Evolutionary conservation across 1,140 invertebrate genomes (phyloP), one percentile per base, ranked within the genome.

Genomic region (Drosophila mayri): DNA sequence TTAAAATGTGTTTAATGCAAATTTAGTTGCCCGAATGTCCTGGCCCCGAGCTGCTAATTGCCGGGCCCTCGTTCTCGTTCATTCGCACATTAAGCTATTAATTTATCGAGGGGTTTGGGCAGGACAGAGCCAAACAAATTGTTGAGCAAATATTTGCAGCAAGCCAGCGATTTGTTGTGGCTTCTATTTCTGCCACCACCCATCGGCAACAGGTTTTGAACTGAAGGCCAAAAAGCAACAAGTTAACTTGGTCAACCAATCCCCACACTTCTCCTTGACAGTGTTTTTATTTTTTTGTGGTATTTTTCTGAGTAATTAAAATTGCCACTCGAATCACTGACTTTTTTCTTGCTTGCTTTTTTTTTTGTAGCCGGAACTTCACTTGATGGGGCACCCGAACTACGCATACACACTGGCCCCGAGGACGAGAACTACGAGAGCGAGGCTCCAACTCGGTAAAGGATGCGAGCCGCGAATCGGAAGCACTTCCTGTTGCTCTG

Each of bases 1-100:
- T 90, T 90, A 90, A 65, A 90, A 72, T 81, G 86, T 81, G 75
- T 90, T 90, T 90, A 90, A 90, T 90, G 78, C 72, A 74, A 81
- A 74, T 90, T 79, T 57, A 80, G 76, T 68, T 70, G 74, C 76
- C 67, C n/a, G 16, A 50, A 37, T 46, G 37, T 52, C 57, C 18
- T 41, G 63, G 28, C 41, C 57, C 47, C 50, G 30, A 46, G 16
- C 65, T 47, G 22, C 58, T 55, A 75, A 76, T 59, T 76, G 79
- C 38, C 25, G n/a, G 25, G 60, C 37, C 49, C 30, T 32, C 18
- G 28, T n/a, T 32, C 50, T 35, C 0, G 38, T 20, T 57, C 60
- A 58, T 44, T 62, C 43, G 64, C 12, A 30, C 67, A 54, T 49
- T 74, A 74, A 80, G 68, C 61, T 63, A 58, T 54, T 86, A 79